Evolutionary conservation across 2,113 vertebrate genomes (phyloP).

Genomic region (Hippocampus abdominalis): DNA sequence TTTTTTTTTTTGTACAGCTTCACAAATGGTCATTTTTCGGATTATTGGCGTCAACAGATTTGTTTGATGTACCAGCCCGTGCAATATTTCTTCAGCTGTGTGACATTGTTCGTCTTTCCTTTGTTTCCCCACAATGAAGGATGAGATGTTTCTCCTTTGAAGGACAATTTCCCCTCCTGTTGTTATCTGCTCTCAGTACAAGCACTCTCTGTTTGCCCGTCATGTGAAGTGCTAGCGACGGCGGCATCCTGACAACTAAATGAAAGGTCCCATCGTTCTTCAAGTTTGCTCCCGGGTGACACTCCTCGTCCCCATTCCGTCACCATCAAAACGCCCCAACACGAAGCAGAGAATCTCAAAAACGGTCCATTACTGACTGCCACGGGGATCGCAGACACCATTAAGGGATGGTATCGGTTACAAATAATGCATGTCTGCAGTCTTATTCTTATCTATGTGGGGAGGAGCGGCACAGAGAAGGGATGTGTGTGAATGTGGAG

Average conservation of each 20-base stretch:
- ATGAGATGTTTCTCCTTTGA: slow-evolving; percentile 35
- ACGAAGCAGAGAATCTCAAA: slow-evolving; percentile 66
- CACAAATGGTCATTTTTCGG: not conserved
- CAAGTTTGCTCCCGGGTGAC: slow-evolving; percentile 72
- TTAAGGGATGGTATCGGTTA: slow-evolving; percentile 73
- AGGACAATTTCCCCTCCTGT: slow-evolving; percentile 44
- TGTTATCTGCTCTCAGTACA: slow-evolving; percentile 45
- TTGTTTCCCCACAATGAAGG: slow-evolving; percentile 23
- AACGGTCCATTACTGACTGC: slow-evolving; percentile 72
- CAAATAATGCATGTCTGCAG: slow-evolving; percentile 76
- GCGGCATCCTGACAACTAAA: slow-evolving; percentile 68
- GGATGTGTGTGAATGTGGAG: slow-evolving; percentile 22
- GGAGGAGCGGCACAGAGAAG: slow-evolving; percentile 35
- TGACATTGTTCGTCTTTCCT: slow-evolving; percentile 15
- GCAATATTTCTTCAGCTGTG: slow-evolving; percentile 4
- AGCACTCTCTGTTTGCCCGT: slow-evolving; percentile 53
- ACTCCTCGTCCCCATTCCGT: slow-evolving; percentile 74
- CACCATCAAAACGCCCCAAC: slow-evolving; percentile 68
- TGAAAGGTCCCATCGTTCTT: slow-evolving; percentile 66
- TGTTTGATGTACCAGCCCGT: not conserved
- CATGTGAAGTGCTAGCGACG: slow-evolving; percentile 60
- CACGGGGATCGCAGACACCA: slow-evolving; percentile 67
- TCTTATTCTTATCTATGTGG: slow-evolving; percentile 60
- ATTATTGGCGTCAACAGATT: slow-evolving; percentile 6
- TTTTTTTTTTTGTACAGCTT: not conserved